phyloP scores from a whole-genome alignment of 2,888 invertebrate genomes.

The Agonopterix arenella region DNA sequence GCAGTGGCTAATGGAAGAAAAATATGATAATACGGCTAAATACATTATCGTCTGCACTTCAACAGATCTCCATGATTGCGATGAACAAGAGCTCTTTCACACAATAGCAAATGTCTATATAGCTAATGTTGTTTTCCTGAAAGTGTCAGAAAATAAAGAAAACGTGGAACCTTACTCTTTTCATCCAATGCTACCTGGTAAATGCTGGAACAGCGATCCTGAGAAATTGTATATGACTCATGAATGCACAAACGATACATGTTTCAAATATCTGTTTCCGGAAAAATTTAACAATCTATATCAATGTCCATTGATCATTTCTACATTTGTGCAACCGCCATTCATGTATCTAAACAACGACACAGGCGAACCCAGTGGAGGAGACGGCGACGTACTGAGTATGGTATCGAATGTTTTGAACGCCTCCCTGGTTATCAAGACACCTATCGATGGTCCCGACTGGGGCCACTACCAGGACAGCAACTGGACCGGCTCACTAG shows the following conservation, averaged over 20 bases:
- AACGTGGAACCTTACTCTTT: slow-evolving; percentile 25
- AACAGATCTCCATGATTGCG: slow-evolving; percentile 23
- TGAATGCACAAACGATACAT: slow-evolving; percentile 23
- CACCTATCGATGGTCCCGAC: slow-evolving; percentile 23
- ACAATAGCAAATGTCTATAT: slow-evolving; percentile 24
- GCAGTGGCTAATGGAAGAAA: slow-evolving; percentile 24
- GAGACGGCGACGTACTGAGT: slow-evolving; percentile 41
- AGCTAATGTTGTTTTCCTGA: slow-evolving; percentile 36
- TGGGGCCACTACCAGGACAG: slow-evolving; percentile 32
- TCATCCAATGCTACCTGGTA: slow-evolving; percentile 23
- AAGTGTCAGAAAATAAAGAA: slow-evolving; percentile 13
- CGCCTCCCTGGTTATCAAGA: slow-evolving; percentile 34
- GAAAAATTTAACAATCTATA: slow-evolving; percentile 35
- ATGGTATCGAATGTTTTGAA: slow-evolving; percentile 35
- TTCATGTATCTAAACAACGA: slow-evolving; percentile 40
- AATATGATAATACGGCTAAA: slow-evolving; percentile 38
- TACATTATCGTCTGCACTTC: slow-evolving; percentile 37
- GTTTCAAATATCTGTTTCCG: slow-evolving; percentile 30
- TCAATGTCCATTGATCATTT: slow-evolving; percentile 33
- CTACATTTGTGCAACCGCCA: slow-evolving; percentile 46
- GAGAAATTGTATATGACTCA: slow-evolving; percentile 20
- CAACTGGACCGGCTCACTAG: slow-evolving; percentile 53
- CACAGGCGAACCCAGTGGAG: slow-evolving; percentile 26
- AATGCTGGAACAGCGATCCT: slow-evolving; percentile 33
- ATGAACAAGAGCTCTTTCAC: slow-evolving; percentile 31